Evolutionary conservation across 2,113 vertebrate genomes (phyloP).

Genomic region (Protobothrops flavoviridis): DNA sequence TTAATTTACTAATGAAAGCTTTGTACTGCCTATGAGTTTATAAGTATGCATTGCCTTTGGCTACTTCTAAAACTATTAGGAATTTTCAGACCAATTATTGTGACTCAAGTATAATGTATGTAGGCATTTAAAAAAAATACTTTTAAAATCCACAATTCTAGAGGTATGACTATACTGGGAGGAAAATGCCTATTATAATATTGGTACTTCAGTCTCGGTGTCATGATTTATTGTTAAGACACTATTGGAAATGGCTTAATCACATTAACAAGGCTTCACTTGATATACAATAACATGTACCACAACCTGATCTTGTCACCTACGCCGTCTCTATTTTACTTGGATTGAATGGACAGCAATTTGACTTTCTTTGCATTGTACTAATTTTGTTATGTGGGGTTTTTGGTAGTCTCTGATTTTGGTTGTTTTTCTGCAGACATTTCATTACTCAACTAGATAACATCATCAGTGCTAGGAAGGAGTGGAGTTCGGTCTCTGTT

Average conservation of each 20-base stretch:
- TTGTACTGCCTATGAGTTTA: constrained; percentile 28
- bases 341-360: too few species aligned
- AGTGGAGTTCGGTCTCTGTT: too few species aligned
- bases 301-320: background rate
- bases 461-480: too few species aligned
- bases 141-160: background rate
- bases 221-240: background rate
- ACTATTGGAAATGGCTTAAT: background rate
- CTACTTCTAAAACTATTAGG: constrained; percentile 27
- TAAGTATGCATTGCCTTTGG: background rate
- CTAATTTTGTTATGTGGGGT: background rate
- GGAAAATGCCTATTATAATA: background rate
- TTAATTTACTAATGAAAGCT: constrained; percentile 68
- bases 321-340: background rate
- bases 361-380: background rate
- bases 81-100: constrained; percentile 46
- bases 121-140: background rate
- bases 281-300: background rate
- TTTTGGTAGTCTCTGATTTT: too few species aligned
- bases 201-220: background rate
- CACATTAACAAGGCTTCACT: background rate
- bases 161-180: background rate
- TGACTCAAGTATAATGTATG: background rate
- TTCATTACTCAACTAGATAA: too few species aligned
- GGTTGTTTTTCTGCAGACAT: too few species aligned